phyloP scores from a whole-genome alignment of 2,113 vertebrate species.

The Manacus vitellinus region DNA sequence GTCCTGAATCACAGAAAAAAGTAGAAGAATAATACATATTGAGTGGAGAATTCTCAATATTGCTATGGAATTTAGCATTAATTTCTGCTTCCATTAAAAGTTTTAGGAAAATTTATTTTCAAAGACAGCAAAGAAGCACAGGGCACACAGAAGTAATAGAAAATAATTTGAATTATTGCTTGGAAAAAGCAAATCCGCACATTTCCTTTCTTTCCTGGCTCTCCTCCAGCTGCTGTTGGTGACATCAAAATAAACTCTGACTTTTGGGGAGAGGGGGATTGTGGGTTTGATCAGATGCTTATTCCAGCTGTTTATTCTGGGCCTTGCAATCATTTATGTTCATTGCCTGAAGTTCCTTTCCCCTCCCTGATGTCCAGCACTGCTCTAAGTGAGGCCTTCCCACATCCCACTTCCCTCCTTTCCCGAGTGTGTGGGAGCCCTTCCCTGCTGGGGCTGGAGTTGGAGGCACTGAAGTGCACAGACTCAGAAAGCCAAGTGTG shows the following conservation, averaged over 20 bases:
- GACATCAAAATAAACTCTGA: not conserved
- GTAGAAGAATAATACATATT: not conserved
- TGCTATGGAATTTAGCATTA: not conserved
- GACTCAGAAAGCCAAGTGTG: not conserved
- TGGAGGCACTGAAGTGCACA: rapidly evolving
- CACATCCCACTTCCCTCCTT: no score
- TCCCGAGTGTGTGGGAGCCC: not conserved
- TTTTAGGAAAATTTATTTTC: not conserved
- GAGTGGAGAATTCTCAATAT: not conserved
- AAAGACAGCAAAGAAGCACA: not conserved
- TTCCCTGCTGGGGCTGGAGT: rapidly evolving
- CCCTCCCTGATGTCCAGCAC: not conserved
- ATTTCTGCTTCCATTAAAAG: not conserved
- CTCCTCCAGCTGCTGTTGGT: not conserved
- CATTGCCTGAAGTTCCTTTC: not conserved
- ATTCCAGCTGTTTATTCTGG: not conserved
- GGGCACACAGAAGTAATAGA: not conserved
- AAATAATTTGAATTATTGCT: not conserved
- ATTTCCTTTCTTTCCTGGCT: not conserved
- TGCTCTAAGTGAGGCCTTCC: not conserved
- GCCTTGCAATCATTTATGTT: not conserved
- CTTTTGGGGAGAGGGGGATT: not conserved
- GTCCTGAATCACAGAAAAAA: not conserved
- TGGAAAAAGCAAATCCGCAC: not conserved
- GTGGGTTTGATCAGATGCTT: not conserved